phyloP scores from a whole-genome alignment of 2,113 vertebrate species.

The Gallinago undulata region DNA sequence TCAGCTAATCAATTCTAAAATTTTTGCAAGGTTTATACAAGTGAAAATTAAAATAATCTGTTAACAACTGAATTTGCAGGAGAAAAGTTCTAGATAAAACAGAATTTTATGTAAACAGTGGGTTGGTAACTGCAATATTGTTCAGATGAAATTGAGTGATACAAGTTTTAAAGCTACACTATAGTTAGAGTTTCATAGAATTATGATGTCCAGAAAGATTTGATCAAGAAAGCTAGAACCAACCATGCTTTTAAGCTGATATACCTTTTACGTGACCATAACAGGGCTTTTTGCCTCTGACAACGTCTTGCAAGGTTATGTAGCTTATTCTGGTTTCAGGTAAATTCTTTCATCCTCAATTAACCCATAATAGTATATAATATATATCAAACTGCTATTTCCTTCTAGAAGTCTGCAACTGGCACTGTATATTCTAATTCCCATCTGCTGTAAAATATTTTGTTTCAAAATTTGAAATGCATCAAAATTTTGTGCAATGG shows the following conservation, averaged over 20 bases:
- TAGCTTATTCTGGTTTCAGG: background rate
- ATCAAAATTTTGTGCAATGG: background rate
- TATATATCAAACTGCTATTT: background rate
- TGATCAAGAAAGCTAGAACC: background rate
- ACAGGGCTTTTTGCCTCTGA: background rate
- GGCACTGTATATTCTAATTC: background rate
- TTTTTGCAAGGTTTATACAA: background rate
- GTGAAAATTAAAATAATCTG: constrained; percentile 30
- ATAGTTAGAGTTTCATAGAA: background rate
- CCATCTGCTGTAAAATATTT: background rate
- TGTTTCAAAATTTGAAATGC: background rate
- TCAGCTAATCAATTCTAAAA: background rate
- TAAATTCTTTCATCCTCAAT: background rate
- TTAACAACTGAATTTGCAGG: background rate
- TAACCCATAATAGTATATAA: background rate
- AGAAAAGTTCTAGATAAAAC: constrained; percentile 21
- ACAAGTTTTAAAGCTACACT: background rate
- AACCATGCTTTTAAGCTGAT: background rate
- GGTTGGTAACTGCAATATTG: background rate
- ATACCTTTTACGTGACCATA: background rate
- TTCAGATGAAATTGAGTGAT: background rate
- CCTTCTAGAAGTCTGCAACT: background rate
- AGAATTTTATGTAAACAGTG: background rate
- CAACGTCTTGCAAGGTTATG: background rate
- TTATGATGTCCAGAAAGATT: background rate